Percentiles rank a stretch among this genome's conserved stretches.
phyloP scores from a whole-genome alignment of 37 sponge, comb jelly and placozoan genomes.

The Eunapius fragilis region DNA sequence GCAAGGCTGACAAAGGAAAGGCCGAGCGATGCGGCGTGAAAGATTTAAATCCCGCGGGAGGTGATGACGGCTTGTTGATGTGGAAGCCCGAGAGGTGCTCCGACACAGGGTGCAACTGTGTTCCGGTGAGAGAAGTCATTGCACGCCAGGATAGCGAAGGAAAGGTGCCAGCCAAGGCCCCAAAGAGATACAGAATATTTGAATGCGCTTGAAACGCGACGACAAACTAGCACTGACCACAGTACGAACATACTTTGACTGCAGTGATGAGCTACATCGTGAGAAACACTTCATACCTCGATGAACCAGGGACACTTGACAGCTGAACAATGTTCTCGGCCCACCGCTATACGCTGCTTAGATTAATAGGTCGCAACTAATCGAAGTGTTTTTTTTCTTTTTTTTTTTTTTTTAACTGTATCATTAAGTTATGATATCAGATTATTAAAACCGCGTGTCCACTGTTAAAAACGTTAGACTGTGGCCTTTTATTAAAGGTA shows the following conservation, averaged over 20 bases:
- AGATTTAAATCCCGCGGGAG: not conserved
- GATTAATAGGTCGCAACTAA: too few species aligned
- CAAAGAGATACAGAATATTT: not conserved
- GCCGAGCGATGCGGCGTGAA: not conserved
- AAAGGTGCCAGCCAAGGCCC: not conserved
- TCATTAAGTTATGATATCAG: too few species aligned
- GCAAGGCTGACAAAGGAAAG: not conserved
- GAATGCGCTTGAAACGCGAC: not conserved
- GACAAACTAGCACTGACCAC: too few species aligned
- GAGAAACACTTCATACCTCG: not conserved
- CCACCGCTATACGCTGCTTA: too few species aligned
- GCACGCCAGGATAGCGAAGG: not conserved
- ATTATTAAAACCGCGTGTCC: too few species aligned
- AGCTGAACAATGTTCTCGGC: too few species aligned
- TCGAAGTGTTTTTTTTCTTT: too few species aligned
- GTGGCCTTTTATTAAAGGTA: too few species aligned
- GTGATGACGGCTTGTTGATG: not conserved
- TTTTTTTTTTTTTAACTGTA: too few species aligned
- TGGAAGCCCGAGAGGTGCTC: not conserved
- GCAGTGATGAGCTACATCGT: not conserved
- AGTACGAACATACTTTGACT: not conserved
- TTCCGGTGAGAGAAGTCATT: not conserved
- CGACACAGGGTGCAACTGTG: not conserved
- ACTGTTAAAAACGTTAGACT: too few species aligned
- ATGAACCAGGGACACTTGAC: too few species aligned